A percentile compares a stretch with the other conserved stretches of the same genome.
Conservation (phyloP, 2,888 invertebrate species). For the Drosophila putrida region DNA sequence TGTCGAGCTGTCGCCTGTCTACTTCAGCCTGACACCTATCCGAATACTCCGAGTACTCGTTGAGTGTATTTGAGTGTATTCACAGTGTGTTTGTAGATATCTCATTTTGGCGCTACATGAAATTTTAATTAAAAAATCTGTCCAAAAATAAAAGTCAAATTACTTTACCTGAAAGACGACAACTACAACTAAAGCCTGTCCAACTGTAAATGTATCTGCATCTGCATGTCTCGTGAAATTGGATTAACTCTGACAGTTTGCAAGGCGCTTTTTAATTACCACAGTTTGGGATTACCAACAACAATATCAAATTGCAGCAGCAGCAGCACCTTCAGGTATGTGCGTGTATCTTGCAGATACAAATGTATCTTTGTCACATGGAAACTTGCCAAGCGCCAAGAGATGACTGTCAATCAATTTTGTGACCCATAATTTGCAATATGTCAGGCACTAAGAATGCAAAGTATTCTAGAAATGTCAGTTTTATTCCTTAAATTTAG, state of each 20-base stretch:
- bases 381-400: neutral
- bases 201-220: conserved; percentile 43
- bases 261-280: conserved; percentile 69
- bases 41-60: conserved; percentile 36
- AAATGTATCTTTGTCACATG: conserved; percentile 33
- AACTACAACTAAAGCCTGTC: neutral
- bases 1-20: conserved; percentile 54
- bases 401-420: conserved; percentile 25
- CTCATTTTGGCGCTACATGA: conserved; percentile 71
- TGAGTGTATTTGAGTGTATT: conserved; percentile 32
- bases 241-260: conserved; percentile 75
- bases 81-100: conserved; percentile 40
- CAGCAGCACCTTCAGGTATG: conserved; percentile 13
- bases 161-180: conserved; percentile 48
- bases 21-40: conserved; percentile 53
- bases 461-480: conserved; percentile 31
- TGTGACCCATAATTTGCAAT: conserved; percentile 18
- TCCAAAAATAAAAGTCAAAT: conserved; percentile 72
- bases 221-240: conserved; percentile 65
- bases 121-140: conserved; percentile 81
- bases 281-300: conserved; percentile 53
- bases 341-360: conserved; percentile 32
- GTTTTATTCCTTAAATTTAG: neutral
- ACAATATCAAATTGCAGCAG: conserved; percentile 23
- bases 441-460: conserved; percentile 7